Base-by-base conservation (phyloP, 2,797 vertebrate genomes). In the Sebastes miniatus region DNA sequence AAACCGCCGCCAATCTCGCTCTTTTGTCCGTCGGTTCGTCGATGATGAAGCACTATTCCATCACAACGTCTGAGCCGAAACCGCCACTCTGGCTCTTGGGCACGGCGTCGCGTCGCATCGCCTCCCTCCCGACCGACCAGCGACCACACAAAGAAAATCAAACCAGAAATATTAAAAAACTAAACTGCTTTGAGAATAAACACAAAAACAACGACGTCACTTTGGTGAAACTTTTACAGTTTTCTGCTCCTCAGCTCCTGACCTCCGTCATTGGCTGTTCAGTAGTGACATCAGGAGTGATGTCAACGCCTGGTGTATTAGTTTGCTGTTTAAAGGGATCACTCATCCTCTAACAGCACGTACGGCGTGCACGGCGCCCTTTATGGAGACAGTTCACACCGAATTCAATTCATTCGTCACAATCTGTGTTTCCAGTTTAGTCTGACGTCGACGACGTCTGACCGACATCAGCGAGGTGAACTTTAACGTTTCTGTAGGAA, bases 141-240 rank as follows among this genome's bases (percentile, higher is more conserved):
- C 39, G 39, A 36, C 36, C 36, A 36, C 43, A 47, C 43, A 47
- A 50, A 16, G 6, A 20, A 67, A 69, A 69, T 20, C 14, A 71
- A 74, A 64, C 12, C 32, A 3, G 8, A 61, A 71, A 62, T 11
- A 58, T 8, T 56, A 57, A 73, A 73, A 39, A 78, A 25, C 6
- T 10, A 61, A 69, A 74, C 27, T 43, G 39, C 32, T 36, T 20
- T 2, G 6, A 79, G 58, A 80, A 80, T 27, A 36, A 71, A 82
- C 58, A 27, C 5, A 79, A 61, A 39, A 39, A 50, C 18, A 18
- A 32, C 5, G 18, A 67, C 0, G 6, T 1, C 1, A 20, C 77
- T 83, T 68, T 82, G 79, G 86, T 83, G 81, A 90, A 84, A 89
- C 78, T 6, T 36, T 22, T 4, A 11, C 34, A 31, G 57, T 6